Base-by-base conservation (phyloP, 1,140 invertebrate species). In the Leptinotarsa lineolata region DNA sequence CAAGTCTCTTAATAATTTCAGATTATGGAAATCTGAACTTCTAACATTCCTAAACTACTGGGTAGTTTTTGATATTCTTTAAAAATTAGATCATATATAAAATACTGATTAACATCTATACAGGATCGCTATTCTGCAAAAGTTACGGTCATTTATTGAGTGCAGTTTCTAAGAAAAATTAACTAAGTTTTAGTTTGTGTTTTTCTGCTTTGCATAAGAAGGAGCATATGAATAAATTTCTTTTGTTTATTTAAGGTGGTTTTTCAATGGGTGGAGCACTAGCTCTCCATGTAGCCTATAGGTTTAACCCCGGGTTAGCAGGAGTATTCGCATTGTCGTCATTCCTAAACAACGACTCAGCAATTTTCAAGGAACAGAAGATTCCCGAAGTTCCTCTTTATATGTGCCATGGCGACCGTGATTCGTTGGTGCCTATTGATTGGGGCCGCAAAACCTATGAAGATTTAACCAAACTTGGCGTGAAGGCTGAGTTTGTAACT, bases 231-330 rank as follows among this genome's bases (percentile, higher is more conserved):
- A 30, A 8, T 30, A 8, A 30, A 30, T 30, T 30, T 30, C 1
- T 30, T 30, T 30, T 30, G 30, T 30, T 30, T 8, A 54, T 80
- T 85, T 67, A 72, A 88, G 90, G 90, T 82, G 92, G 92, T 8
- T 93, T 93, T 81, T 93, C 92, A 46, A 93, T 93, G 91, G 92
- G 92, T 44, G 92, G 92, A 16, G 88, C 90, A 1, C 80, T 93
- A 73, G 87, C 92, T 1, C 78, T 93, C 12, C 90, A 94, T 76
- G 82, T 90, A 21, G 90, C 86, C 3, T 93, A 90, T 73, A 86
- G 88, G 80, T 88, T 88, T 75, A 85, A 88, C 45, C 86, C 85
- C 18, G 85, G 88, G 46, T 45, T 93, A 45, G 92, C 89, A 58
- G 92, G 91, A 48, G 88, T 89, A 44, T 92, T 93, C 84, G 88